These are phyloP conservation scores for Vidua chalybeata DNA, from an alignment of 2,113 vertebrate genomes.

Conservation along the genomic window DNA sequence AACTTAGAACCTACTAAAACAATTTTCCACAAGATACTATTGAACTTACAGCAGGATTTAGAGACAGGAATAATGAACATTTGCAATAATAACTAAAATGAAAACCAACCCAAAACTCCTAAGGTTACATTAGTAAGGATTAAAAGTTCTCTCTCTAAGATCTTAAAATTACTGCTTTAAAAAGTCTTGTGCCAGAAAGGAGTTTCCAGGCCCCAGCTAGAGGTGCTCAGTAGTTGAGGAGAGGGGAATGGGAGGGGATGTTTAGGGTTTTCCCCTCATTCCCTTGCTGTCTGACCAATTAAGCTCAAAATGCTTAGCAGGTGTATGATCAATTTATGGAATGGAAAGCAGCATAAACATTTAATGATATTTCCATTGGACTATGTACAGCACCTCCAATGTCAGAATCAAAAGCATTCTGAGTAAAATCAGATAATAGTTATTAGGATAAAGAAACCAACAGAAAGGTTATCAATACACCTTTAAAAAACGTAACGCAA, in stretches of 20 bases:
- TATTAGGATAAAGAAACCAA: constrained; percentile 13
- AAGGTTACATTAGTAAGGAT: not conserved
- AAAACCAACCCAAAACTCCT: not conserved
- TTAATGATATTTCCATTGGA: not conserved
- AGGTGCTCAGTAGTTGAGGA: not conserved
- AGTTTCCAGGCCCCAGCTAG: not conserved
- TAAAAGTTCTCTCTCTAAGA: not conserved
- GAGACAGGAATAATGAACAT: constrained; percentile 35
- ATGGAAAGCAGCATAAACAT: not conserved
- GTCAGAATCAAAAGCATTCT: not conserved
- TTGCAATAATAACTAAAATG: not conserved
- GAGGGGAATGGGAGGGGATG: not conserved
- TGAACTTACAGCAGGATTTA: constrained; percentile 47
- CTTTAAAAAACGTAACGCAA: constrained; percentile 42
- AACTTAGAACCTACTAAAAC: constrained; percentile 15
- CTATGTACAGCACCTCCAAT: not conserved
- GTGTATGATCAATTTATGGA: not conserved
- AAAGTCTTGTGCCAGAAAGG: not conserved
- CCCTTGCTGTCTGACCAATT: not conserved
- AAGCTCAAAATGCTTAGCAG: not conserved
- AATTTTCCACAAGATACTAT: constrained; percentile 14
- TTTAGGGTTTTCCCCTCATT: not conserved
- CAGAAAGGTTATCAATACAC: constrained; percentile 2
- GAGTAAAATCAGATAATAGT: not conserved
- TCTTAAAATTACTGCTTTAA: not conserved